Evolutionary conservation across 1,140 invertebrate genomes (phyloP), one percentile per base, ranked within the genome.

Genomic region (Anastrepha obliqua): DNA sequence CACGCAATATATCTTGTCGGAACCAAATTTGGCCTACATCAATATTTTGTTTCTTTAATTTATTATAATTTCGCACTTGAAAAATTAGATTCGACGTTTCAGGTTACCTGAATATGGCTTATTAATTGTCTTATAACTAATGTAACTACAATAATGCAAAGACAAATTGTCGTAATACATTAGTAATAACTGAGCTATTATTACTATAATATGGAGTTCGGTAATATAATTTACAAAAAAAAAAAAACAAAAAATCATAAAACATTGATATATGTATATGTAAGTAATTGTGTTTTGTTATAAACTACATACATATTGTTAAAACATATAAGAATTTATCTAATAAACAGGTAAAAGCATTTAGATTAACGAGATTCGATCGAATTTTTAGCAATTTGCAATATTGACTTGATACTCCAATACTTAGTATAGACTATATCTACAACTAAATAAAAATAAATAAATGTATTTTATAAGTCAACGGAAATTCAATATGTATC

Each of bases 301-400:
- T 55, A 55, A 55, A 55, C 51, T 29, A 29, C 29, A 29, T 39
- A 9, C 9, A 13, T 67, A 67, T 67, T 65, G 20, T 9, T n/a
- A 8, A 3, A 39, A 67, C 29, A 39, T 67, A 42, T 2, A 3
- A 42, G 29, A 6, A 67, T 67, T 42, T 67, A 67, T 8, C 44
- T 15, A 17, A 44, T 39, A 47, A 13, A 74, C 67, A 7, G 15
- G 13, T 17, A 74, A 74, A 74, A 44, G 67, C 67, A 74, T 74
- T 74, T 74, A 74, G 5, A n/a, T 74, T 3, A 74, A 44, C 7
- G 67, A 47, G 1, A 74, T 44, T 74, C 67, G 5, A 17, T 17
- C 67, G 67, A 47, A n/a, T 55, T 55, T 55, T 55, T 55, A 55
- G 51, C 51, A 55, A 55, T 74, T 74, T 74, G 67, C 67, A n/a